These are phyloP conservation scores for Sinocyclocheilus anophthalmus DNA, from an alignment of 2,113 vertebrate species.

Conservation along the genomic window DNA sequence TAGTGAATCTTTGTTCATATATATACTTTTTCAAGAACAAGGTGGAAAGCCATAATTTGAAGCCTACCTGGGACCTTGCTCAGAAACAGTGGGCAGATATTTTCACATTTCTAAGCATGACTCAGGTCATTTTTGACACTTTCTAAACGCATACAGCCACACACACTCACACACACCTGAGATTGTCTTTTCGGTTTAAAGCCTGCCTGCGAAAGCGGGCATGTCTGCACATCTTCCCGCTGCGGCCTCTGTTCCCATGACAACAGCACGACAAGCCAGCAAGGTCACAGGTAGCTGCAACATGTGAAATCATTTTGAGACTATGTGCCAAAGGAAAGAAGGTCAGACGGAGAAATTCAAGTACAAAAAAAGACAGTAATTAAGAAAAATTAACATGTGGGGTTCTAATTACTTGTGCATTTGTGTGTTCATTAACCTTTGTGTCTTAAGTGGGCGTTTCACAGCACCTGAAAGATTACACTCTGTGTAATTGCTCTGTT, in stretches of 20 bases:
- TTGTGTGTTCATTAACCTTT: constrained; percentile 18
- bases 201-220: constrained; percentile 29
- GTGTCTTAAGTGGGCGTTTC: constrained; percentile 30
- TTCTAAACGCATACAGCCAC: constrained; percentile 3
- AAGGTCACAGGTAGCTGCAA: constrained; percentile 69
- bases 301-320: constrained; percentile 14
- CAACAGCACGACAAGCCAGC: constrained; percentile 64
- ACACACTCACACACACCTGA: constrained; percentile 11
- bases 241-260: constrained; percentile 71
- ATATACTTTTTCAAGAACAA: not conserved
- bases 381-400: constrained; percentile 15
- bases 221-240: constrained; percentile 45
- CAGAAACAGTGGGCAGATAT: constrained; percentile 37
- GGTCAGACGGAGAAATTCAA: constrained; percentile 50
- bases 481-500: not conserved
- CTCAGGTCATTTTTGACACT: constrained; percentile 23
- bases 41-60: constrained; percentile 30
- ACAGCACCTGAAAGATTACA: not conserved
- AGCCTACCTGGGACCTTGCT: no score
- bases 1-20: not conserved
- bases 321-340: constrained; percentile 12
- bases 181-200: constrained; percentile 18
- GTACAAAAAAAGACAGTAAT: not conserved
- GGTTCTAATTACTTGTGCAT: constrained; percentile 61
- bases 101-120: constrained; percentile 42